phyloP scores from a whole-genome alignment of 2,113 vertebrate genomes.

The Salvelinus fontinalis region DNA sequence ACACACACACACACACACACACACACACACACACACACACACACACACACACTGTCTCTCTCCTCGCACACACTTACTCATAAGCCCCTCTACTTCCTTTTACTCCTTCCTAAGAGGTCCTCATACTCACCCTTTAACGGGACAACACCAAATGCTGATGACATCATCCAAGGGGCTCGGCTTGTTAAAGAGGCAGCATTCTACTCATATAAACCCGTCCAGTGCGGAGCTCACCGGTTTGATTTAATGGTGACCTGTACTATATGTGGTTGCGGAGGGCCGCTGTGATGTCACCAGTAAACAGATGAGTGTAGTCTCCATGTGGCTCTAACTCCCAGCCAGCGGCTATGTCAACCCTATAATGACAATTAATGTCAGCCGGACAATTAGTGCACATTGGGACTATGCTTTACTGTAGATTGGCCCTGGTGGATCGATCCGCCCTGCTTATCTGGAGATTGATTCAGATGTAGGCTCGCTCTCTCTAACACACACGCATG shows the following conservation, averaged over 20 bases:
- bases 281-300: conserved; percentile 63
- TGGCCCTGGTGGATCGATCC: conserved; percentile 65
- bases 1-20: no score
- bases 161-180: conserved; percentile 34
- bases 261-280: conserved; percentile 17
- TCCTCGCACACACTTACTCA: no score
- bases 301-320: conserved; percentile 63
- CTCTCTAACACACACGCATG: background rate
- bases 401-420: conserved; percentile 66
- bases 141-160: conserved; percentile 41
- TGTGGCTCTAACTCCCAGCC: conserved; percentile 57
- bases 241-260: conserved; percentile 41
- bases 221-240: conserved; percentile 20
- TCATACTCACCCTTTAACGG: conserved; percentile 34
- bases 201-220: conserved; percentile 35
- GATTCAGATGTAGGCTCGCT: conserved; percentile 61
- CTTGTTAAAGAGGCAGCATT: conserved; percentile 24
- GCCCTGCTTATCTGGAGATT: conserved; percentile 71
- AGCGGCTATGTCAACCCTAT: conserved; percentile 62
- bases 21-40: background rate
- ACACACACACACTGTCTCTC: no score
- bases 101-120: no score
- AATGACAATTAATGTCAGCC: conserved; percentile 79
- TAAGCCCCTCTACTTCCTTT: no score
- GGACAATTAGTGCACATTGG: conserved; percentile 74